Evolutionary conservation across 2,113 vertebrate genomes (phyloP), one percentile per base, ranked within the genome.

Genomic region (Chauna torquata): DNA sequence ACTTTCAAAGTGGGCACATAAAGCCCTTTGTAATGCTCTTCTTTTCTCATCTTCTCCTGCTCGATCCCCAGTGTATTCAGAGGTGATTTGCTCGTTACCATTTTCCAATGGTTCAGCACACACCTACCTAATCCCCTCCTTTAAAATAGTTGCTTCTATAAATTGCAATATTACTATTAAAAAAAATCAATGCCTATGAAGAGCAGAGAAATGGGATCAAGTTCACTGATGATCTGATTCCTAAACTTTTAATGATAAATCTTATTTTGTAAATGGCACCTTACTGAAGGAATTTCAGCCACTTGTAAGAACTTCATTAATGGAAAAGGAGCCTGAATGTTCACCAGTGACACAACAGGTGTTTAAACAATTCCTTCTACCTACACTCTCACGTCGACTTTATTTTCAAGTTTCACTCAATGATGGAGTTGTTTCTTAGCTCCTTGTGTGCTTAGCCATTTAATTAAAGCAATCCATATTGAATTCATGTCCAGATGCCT

Each of bases 401-500:
- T 97, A 98, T 98, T 98, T 98, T 97, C 95, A 85, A 97, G 97
- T 98, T 98, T 98, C 96, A 93, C 97, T 98, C 98, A 96, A 97
- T 98, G 98, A 98, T 98, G 98, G 98, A 98, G 98, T 97, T 98
- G 98, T 98, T 98, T 97, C 97, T 98, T 97, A 97, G 98, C 97
- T 82, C 98, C 98, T 98, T 98, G 98, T 98, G 98, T 86, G 97
- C 98, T 98, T 98, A 98, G 98, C 98, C 98, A 97, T 98, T 98
- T 98, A 98, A 98, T 98, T 98, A 98, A 98, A 98, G 98, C 98
- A 98, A 98, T 98, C 98, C 98, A 98, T 98, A 98, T 98, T 98
- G 98, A 98, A 98, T 98, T 98, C 98, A 97, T 97, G 98, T 98
- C 98, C 98, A 98, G 98, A 98, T 98, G 98, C 98, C 98, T 98